These are phyloP conservation scores for Columbina picui DNA, from an alignment of 2,113 vertebrate genomes.

Conservation along the genomic window DNA sequence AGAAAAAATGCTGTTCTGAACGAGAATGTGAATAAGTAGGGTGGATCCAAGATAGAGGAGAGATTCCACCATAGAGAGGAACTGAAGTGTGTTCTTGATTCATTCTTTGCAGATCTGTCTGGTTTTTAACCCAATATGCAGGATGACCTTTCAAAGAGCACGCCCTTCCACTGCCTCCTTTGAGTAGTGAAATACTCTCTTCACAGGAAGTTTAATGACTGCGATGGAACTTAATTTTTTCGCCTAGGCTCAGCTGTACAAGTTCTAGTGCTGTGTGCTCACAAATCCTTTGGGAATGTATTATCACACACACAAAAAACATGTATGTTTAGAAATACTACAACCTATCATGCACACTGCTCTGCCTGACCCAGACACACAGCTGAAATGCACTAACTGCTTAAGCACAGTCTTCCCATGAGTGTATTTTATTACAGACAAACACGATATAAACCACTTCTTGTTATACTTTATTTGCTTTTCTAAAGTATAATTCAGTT, in stretches of 20 bases:
- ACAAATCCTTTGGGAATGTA: not conserved
- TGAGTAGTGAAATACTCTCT: not conserved
- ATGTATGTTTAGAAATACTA: not conserved
- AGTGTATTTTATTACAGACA: not conserved
- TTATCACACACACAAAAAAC: not conserved
- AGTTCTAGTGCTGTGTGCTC: not conserved
- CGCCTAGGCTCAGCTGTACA: not conserved
- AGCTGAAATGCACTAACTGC: not conserved
- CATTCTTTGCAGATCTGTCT: not conserved
- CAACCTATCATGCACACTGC: not conserved
- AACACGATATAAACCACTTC: not conserved
- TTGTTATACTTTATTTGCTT: constrained; percentile 13
- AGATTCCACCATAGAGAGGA: not conserved
- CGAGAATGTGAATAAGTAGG: not conserved
- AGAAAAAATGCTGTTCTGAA: not conserved
- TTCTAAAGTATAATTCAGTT: not conserved
- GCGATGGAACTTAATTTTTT: not conserved
- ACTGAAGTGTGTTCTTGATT: not conserved
- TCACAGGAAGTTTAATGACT: not conserved
- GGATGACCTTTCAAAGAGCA: not conserved
- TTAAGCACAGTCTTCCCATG: not conserved
- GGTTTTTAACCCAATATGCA: not conserved
- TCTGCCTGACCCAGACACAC: not conserved
- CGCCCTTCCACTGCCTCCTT: not conserved
- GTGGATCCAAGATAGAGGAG: not conserved